Base-by-base conservation (phyloP, 2,113 vertebrate genomes). In the Quiscalus mexicanus region DNA sequence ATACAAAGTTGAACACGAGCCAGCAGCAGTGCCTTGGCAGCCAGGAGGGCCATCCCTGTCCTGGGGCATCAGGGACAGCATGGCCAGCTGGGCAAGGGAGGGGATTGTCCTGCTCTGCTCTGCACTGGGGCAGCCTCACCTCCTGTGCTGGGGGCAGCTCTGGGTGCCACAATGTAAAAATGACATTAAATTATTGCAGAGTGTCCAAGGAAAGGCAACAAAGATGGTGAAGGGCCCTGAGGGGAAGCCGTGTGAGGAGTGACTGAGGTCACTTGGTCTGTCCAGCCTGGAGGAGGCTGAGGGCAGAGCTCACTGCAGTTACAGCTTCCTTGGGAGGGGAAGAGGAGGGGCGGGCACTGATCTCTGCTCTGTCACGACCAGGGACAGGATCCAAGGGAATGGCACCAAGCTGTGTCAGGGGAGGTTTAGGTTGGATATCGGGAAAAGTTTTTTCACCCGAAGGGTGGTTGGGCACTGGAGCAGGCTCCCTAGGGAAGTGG, bases 1-100 rank as follows among this genome's bases (percentile, higher is more conserved):
- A 3, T n/a, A 5, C 1, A 1, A 5, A 55, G 10, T 0, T 16
- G 30, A 25, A 35, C 35, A 15, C 0, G 5, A 55, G 25, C 4
- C 70, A 62, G 41, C 70, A 62, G 41, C 55, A 76, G 79, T 23
- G 55, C 35, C 63, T 63, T 62, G 70, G n/a, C 52, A 76, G 41
- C 70, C 79, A 90, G 79, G 70, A 62, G 41, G 10, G 41, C 2
- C 53, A 55, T 0, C 6, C 3, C 2, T 68, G 41, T 53, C 62
- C 55, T 68, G 62, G 30, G 39, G 0, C 24, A 47, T 15, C 53
- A 62, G 53, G 39, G 4, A 2, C 63, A 76, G 47, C 62, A 68
- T 31, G 0, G 0, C 17, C 87, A 83, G 45, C 24, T 0, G 0
- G 62, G n/a, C 10, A 19, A 41, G 55, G 55, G 45, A 69, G 17